These are phyloP conservation scores for Empidonax alnorum DNA, from an alignment of 2,113 vertebrate genomes.

Conservation along the genomic window DNA sequence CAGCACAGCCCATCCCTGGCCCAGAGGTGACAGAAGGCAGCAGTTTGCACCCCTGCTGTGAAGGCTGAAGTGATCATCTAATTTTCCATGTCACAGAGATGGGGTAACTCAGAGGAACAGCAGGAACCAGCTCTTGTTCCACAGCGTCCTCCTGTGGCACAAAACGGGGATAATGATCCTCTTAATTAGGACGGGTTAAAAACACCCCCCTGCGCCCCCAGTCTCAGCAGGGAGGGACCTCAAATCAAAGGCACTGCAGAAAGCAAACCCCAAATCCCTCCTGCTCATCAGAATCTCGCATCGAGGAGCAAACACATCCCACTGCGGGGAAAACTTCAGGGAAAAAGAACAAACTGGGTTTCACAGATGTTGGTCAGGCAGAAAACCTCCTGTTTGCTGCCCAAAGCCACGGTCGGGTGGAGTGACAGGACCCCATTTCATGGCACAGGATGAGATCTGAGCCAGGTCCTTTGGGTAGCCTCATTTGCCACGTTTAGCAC, in stretches of 20 bases:
- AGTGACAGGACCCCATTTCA: rapidly evolving
- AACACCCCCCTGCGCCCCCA: background rate
- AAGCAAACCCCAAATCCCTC: background rate
- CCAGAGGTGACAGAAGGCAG: background rate
- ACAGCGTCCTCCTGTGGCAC: conserved; percentile 47
- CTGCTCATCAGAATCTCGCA: background rate
- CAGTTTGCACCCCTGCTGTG: background rate
- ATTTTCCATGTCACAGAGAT: rapidly evolving
- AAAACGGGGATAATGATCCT: background rate
- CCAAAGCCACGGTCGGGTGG: rapidly evolving
- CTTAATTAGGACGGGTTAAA: background rate
- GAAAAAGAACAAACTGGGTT: background rate
- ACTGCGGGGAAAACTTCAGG: background rate
- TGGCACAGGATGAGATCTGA: rapidly evolving
- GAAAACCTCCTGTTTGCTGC: background rate
- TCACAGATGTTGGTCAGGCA: background rate
- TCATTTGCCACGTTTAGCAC: background rate
- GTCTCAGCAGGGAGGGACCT: background rate
- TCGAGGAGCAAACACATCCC: background rate
- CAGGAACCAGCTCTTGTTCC: background rate
- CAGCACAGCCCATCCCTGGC: background rate
- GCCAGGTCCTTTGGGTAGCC: background rate
- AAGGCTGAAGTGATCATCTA: rapidly evolving
- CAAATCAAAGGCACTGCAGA: background rate
- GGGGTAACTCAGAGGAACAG: background rate